phyloP scores from a whole-genome alignment of 2,797 vertebrate species.

The Cossypha dichroa region DNA sequence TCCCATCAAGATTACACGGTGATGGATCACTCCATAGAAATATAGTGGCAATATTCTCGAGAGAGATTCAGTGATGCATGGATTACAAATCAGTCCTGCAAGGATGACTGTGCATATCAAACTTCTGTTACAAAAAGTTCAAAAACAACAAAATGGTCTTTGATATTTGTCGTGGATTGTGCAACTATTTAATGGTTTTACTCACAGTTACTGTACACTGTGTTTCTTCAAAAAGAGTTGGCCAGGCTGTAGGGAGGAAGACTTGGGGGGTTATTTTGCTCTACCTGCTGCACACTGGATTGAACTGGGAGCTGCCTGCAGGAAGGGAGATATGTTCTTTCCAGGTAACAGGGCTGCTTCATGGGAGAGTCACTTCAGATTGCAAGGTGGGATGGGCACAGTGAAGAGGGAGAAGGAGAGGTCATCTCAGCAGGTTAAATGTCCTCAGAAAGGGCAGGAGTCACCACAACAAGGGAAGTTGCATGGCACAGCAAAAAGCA shows the following conservation, averaged over 20 bases:
- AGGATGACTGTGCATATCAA: neutral
- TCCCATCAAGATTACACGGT: neutral
- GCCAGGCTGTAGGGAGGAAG: neutral
- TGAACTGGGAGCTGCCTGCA: neutral
- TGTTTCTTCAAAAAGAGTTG: neutral
- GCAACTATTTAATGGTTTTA: neutral
- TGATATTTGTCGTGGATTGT: neutral
- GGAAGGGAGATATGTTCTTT: neutral
- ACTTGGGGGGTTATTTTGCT: neutral
- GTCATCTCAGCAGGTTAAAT: neutral
- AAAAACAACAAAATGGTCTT: neutral
- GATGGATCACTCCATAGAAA: neutral
- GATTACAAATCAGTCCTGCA: neutral
- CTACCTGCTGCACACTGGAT: neutral
- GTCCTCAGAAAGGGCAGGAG: neutral
- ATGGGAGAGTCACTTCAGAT: neutral
- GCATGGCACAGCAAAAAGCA: neutral
- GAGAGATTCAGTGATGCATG: neutral
- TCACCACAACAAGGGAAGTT: neutral
- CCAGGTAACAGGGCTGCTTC: neutral
- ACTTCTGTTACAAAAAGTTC: neutral
- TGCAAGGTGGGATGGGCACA: neutral
- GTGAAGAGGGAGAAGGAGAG: neutral
- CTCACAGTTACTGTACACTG: neutral
- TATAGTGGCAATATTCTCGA: fast-evolving